Conservation (phyloP, 2,113 vertebrate species). For the Cairina moschata region DNA sequence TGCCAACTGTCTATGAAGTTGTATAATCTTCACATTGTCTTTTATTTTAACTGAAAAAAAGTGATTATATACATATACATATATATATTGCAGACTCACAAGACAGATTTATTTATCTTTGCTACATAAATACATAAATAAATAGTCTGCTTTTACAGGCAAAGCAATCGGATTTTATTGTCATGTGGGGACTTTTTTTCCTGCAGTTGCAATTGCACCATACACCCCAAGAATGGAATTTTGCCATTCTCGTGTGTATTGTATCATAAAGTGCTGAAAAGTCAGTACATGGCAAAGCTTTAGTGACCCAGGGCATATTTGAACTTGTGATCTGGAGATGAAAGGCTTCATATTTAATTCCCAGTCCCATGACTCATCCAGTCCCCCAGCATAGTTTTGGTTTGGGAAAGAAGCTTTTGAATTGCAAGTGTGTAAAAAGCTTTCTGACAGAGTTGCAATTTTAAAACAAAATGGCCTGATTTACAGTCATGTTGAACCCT, state of each 20-base stretch:
- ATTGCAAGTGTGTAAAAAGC: not conserved
- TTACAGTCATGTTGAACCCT: slow-evolving; percentile 16
- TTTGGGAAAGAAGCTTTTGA: slow-evolving; percentile 56
- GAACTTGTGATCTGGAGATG: slow-evolving; percentile 55
- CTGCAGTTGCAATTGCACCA: not conserved
- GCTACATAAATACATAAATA: not conserved
- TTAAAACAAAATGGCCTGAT: slow-evolving; percentile 12
- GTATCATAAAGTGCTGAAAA: not conserved
- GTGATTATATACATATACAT: not conserved
- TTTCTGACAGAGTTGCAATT: slow-evolving; percentile 1
- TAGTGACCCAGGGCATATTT: slow-evolving; percentile 39
- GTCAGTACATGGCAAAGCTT: not conserved
- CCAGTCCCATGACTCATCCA: slow-evolving; percentile 51
- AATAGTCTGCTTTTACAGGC: not conserved
- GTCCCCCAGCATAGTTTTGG: slow-evolving; percentile 33
- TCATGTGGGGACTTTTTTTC: not conserved
- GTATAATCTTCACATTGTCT: not conserved
- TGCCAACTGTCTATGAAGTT: accelerated
- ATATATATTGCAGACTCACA: not conserved
- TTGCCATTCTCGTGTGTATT: not conserved
- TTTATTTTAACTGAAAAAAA: not conserved
- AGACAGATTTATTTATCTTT: not conserved
- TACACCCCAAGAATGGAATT: not conserved
- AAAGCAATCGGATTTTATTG: not conserved
- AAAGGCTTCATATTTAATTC: slow-evolving; percentile 44